Base-by-base conservation (phyloP, 64 coral and sea anemone species). In the Anthopleura sola region DNA sequence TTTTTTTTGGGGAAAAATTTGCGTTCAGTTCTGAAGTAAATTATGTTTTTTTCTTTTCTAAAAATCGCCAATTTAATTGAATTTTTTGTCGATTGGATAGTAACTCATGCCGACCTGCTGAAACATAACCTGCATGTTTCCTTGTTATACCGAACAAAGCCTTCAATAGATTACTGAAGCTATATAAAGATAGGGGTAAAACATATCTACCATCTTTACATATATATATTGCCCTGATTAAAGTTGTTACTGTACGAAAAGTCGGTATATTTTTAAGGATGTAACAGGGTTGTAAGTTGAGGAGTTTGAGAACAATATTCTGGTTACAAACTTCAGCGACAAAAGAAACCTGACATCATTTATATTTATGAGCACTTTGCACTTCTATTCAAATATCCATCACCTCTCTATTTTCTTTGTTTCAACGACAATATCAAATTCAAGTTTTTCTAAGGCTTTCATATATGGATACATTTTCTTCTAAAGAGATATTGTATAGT, bases 361-460 rank as follows among this genome's bases (percentile, higher is more conserved):
- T 71, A 71, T 71, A 71, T 71, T 71, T 71, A 71, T 71, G 66
- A 71, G 66, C 66, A 71, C 66, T 71, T 71, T 32, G 34, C 66
- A 71, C 66, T 14, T 71, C 13, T 32, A 71, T 71, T 71, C 26
- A 71, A 71, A 71, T 15, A 71, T 71, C n/a, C 66, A 71, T 71
- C 66, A 71, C 15, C 14, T 34, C 13, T 3, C 29, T 13, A 16
- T 71, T 71, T 29, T 71, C 29, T 71, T 71, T 71, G 66, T 71
- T 71, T 71, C 66, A 14, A 71, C 14, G 34, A 71, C 66, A 71
- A 71, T 71, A 71, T 71, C 66, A 71, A 71, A 71, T 71, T 71
- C 66, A 16, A 33, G 66, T 31, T 71, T 32, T 71, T 23, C 23
- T 24, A 5, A 62, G 24, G n/a, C 58, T 62, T 62, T 62, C n/a